Conservation (phyloP, 2,888 invertebrate species). For the Urechis unicinctus region DNA sequence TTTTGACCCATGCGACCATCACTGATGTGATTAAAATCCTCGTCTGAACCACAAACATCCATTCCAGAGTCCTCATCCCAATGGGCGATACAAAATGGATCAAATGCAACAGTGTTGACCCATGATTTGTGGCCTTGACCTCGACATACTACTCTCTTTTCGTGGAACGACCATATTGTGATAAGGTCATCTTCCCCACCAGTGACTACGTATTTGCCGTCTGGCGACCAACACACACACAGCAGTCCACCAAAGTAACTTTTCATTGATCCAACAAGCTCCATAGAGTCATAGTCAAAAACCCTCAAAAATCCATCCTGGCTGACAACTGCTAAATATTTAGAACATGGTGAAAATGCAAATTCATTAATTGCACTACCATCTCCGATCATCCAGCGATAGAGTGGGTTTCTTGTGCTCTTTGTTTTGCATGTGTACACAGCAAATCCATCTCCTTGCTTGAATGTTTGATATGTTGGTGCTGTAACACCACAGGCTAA, state of each 20-base stretch:
- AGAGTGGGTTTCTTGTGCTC: conserved; percentile 91
- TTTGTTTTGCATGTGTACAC: conserved; percentile 95
- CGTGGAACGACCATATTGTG: conserved; percentile 91
- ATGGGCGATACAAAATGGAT: conserved; percentile 59
- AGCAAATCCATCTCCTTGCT: conserved; percentile 87
- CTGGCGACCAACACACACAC: conserved; percentile 97
- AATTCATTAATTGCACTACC: conserved; percentile 82
- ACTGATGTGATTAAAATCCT: conserved; percentile 25
- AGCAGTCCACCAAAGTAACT: conserved; percentile 97
- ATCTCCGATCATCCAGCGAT: conserved; percentile 59
- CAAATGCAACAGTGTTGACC: conserved; percentile 92
- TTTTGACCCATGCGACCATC: background rate
- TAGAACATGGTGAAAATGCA: conserved; percentile 90
- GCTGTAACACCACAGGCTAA: conserved; percentile 80
- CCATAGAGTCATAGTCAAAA: conserved; percentile 96
- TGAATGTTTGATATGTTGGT: conserved; percentile 91
- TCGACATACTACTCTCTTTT: conserved; percentile 88
- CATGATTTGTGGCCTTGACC: conserved; percentile 97
- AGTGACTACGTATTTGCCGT: conserved; percentile 81
- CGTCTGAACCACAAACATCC: conserved; percentile 54
- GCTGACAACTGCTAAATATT: conserved; percentile 85
- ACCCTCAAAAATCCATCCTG: conserved; percentile 84
- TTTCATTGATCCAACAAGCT: conserved; percentile 79
- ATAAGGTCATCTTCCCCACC: conserved; percentile 99
- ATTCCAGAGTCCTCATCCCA: conserved; percentile 42